Evolutionary conservation across 1,140 invertebrate genomes (phyloP), one percentile per base, ranked within the genome.

Genomic region (Macrotrachela quadricornifera): DNA sequence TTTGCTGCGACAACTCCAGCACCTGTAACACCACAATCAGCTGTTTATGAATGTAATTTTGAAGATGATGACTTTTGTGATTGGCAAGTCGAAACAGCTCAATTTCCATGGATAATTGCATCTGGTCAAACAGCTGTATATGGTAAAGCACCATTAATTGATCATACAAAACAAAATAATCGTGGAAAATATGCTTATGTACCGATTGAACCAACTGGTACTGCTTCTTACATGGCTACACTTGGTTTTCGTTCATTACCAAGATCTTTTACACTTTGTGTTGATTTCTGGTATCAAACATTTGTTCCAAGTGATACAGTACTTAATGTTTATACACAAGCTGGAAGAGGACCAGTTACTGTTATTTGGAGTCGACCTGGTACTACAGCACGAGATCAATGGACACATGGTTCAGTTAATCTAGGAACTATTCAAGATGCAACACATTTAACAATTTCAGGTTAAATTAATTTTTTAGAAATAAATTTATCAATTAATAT

Each of bases 171-270:
- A 36, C 44, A 47, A 43, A 53, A 47, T 40, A 43, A 37, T 17
- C 46, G n/a, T 13, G 51, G 51, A n/a, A 46, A 53, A n/a, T 53
- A 47, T 37, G 51, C 51, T 18, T 53, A 47, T 39, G 38, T 48
- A 21, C 21, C 38, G 12, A 46, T 42, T 12, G 46, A 53, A 16
- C 40, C 42, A 9, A 37, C 46, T 42, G 21, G 51, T 42, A 15
- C 21, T 37, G 37, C 41, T 47, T n/a, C 18, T 43, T 41, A 40
- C 8, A 4, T 30, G 3, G 21, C 21, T 30, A 4, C 21, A 30
- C 21, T 30, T 30, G 21, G 21, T 30, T 4, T 30, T 4, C 21
- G 21, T 30, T 2, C 21, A 30, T 30, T 30, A 30, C 21, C 21
- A 30, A 30, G 21, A 30, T 2, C 3, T 30, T 2, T 30, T 30